Evolutionary conservation across 2,888 invertebrate genomes (phyloP).

Genomic region (Trichogramma dendrolimi): DNA sequence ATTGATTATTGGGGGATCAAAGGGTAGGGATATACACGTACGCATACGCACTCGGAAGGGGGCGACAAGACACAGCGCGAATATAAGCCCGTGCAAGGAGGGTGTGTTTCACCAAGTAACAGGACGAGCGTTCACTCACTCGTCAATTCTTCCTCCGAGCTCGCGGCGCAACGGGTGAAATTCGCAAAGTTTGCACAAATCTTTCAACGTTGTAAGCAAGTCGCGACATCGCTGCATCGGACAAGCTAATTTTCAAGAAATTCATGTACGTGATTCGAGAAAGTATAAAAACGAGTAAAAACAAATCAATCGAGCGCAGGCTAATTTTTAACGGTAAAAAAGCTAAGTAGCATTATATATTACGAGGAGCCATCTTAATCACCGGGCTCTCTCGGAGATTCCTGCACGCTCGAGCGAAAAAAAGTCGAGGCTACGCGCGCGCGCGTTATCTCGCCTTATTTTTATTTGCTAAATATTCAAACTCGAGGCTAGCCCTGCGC

Average conservation of each 20-base stretch:
- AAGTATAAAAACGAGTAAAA: too few relatives aligned
- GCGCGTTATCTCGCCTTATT: slow-evolving; percentile 4
- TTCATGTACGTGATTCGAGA: too few relatives aligned
- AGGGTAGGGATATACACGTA: slow-evolving; percentile 44
- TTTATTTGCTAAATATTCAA: slow-evolving; percentile 28
- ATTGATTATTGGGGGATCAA: slow-evolving; percentile 53
- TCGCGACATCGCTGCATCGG: too few relatives aligned
- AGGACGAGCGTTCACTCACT: too few relatives aligned
- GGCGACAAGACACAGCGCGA: too few relatives aligned
- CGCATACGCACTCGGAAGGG: slow-evolving; percentile 14
- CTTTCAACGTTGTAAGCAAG: too few relatives aligned
- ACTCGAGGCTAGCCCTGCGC: slow-evolving; percentile 3
- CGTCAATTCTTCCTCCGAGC: too few relatives aligned
- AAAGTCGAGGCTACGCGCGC: too few relatives aligned
- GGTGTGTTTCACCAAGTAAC: neutral
- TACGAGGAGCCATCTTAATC: slow-evolving; percentile 22
- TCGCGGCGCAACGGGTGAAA: too few relatives aligned
- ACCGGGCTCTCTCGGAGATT: slow-evolving; percentile 5
- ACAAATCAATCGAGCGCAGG: slow-evolving; percentile 2
- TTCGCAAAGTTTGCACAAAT: too few relatives aligned
- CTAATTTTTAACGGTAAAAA: slow-evolving; percentile 10
- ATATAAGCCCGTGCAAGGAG: neutral
- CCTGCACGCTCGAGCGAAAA: neutral
- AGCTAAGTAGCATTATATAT: slow-evolving; percentile 4
- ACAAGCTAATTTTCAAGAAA: too few relatives aligned